phyloP scores from a whole-genome alignment of 1,140 invertebrate genomes.

The Gryllus bimaculatus region DNA sequence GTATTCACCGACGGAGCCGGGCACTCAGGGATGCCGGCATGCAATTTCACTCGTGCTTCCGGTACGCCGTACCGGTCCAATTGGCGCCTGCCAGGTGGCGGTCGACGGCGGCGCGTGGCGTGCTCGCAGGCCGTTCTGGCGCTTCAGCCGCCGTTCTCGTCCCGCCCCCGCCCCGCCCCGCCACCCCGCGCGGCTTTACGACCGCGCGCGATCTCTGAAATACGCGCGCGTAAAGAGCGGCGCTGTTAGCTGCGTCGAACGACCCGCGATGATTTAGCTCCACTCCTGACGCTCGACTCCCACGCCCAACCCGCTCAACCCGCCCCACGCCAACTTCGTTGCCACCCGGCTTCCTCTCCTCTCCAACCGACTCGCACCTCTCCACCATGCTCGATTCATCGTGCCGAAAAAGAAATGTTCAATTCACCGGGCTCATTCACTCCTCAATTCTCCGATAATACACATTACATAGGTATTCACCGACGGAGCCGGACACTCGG shows the following conservation, averaged over 20 bases:
- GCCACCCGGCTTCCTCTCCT: too few relatives aligned
- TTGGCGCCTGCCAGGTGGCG: neutral
- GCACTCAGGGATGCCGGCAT: too few relatives aligned
- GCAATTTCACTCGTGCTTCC: neutral
- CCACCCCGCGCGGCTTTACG: neutral
- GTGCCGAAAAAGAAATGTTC: too few relatives aligned
- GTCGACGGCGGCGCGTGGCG: neutral
- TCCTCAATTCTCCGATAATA: too few relatives aligned
- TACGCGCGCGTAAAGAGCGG: neutral
- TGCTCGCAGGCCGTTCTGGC: neutral
- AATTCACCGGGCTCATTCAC: too few relatives aligned
- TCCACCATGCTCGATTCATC: too few relatives aligned
- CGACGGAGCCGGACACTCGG: too few relatives aligned
- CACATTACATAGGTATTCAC: too few relatives aligned
- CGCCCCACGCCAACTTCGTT: too few relatives aligned
- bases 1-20: too few relatives aligned
- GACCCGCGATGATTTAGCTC: neutral
- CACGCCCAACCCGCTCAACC: neutral
- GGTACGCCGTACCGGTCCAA: neutral
- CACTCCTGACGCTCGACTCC: neutral
- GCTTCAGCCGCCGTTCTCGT: neutral
- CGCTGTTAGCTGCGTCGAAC: neutral
- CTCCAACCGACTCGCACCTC: too few relatives aligned
- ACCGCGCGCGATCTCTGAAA: neutral
- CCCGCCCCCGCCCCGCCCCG: too few relatives aligned